Conservation (phyloP, 2,888 invertebrate species). For the Peribatodes rhomboidaria region DNA sequence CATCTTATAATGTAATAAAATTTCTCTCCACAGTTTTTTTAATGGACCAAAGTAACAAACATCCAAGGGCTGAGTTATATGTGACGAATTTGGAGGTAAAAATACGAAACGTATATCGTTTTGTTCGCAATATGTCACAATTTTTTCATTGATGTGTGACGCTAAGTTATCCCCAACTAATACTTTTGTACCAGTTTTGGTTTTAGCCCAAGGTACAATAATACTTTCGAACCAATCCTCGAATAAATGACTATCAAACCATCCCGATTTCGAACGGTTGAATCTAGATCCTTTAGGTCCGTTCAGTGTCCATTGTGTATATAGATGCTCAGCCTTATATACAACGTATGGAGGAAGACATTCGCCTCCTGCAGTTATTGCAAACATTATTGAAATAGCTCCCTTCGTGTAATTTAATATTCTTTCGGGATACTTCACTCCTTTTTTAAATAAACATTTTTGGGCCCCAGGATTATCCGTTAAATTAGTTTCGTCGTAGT, state of each 20-base stretch:
- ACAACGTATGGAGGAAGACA: background rate
- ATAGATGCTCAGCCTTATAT: background rate
- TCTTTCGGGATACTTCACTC: background rate
- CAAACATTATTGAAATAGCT: background rate
- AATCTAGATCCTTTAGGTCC: background rate
- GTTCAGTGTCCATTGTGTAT: background rate
- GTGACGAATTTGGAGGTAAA: too few species aligned
- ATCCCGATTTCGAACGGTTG: background rate
- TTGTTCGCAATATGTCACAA: background rate
- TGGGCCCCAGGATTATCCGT: background rate
- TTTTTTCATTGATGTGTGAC: background rate
- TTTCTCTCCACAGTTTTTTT: constrained; percentile 20
- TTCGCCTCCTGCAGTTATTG: background rate
- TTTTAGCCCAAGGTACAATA: background rate
- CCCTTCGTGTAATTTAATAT: background rate
- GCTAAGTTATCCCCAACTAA: background rate
- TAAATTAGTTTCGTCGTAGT: background rate
- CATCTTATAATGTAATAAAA: constrained; percentile 43
- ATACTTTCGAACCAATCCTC: background rate
- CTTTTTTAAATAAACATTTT: background rate
- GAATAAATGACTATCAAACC: background rate
- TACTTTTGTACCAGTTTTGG: background rate
- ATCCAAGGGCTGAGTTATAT: too few species aligned
- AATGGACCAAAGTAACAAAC: too few species aligned
- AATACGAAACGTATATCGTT: background rate